phyloP scores from a whole-genome alignment of 2,797 vertebrate genomes.

The Sebastes taczanowskii region DNA sequence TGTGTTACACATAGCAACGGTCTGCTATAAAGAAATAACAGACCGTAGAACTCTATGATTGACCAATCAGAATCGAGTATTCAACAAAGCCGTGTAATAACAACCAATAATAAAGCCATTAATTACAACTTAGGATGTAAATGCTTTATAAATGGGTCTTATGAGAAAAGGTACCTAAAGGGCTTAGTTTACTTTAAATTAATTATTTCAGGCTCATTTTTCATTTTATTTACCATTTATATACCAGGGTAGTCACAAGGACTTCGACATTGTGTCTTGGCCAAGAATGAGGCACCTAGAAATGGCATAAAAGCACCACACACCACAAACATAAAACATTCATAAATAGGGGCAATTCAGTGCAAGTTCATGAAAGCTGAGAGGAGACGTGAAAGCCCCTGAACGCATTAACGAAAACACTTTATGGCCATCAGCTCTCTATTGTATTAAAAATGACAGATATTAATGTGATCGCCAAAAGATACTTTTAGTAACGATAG shows the following conservation, averaged over 20 bases:
- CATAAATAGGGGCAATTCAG: background rate
- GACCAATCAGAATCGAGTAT: no score
- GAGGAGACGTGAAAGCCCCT: background rate
- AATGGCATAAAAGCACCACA: background rate
- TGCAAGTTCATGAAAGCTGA: background rate
- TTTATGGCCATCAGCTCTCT: background rate
- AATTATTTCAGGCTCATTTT: background rate
- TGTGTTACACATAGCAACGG: no score
- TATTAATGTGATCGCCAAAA: background rate
- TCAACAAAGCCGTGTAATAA: background rate
- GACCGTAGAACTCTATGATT: no score
- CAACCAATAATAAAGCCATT: background rate
- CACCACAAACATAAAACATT: constrained; percentile 20
- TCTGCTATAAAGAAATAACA: no score
- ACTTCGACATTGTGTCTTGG: background rate
- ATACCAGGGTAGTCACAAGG: background rate
- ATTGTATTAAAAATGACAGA: background rate
- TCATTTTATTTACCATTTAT: background rate
- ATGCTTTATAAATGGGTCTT: background rate
- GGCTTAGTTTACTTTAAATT: background rate
- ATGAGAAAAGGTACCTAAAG: background rate
- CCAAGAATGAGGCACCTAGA: background rate
- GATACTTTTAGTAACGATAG: background rate
- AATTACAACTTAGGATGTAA: background rate
- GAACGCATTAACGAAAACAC: background rate